Evolutionary conservation across 2,797 vertebrate species (phyloP).

Genomic region (Notolabrus celidotus): DNA sequence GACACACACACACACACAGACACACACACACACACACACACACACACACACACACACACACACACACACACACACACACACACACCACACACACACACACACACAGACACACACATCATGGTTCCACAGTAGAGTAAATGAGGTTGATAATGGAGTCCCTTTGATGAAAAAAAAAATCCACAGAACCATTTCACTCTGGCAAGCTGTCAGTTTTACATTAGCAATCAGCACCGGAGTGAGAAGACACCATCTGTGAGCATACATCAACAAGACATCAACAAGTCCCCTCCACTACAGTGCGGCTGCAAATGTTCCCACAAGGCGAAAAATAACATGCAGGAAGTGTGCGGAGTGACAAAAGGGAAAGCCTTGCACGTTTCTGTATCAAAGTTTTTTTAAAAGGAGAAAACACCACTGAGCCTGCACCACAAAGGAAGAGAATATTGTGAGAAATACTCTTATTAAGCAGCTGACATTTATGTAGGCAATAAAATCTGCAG

Average conservation of each 20-base stretch:
- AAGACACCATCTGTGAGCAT: slow-evolving; percentile 75
- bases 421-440: neutral
- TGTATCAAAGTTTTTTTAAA: slow-evolving; percentile 14
- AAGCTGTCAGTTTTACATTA: slow-evolving; percentile 73
- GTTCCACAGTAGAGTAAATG: slow-evolving; percentile 46
- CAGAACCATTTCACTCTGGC: slow-evolving; percentile 53
- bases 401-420: slow-evolving; percentile 16
- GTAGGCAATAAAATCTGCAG: slow-evolving; percentile 20
- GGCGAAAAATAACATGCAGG: slow-evolving; percentile 29
- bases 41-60: neutral
- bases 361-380: neutral
- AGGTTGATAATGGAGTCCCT: slow-evolving; percentile 59
- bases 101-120: neutral
- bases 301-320: slow-evolving; percentile 39
- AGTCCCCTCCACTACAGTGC: slow-evolving; percentile 43
- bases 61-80: slow-evolving; percentile 1
- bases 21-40: slow-evolving; percentile 1
- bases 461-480: slow-evolving; percentile 6
- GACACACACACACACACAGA: neutral
- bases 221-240: slow-evolving; percentile 69
- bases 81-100: slow-evolving; percentile 3
- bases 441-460: neutral
- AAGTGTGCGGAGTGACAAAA: slow-evolving; percentile 18
- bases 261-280: slow-evolving; percentile 76
- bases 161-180: slow-evolving; percentile 61